A percentile compares a stretch with the other conserved stretches of the same genome.
phyloP scores from a whole-genome alignment of 92 coral and sea anemone species.

The Parazoanthus swiftii region DNA sequence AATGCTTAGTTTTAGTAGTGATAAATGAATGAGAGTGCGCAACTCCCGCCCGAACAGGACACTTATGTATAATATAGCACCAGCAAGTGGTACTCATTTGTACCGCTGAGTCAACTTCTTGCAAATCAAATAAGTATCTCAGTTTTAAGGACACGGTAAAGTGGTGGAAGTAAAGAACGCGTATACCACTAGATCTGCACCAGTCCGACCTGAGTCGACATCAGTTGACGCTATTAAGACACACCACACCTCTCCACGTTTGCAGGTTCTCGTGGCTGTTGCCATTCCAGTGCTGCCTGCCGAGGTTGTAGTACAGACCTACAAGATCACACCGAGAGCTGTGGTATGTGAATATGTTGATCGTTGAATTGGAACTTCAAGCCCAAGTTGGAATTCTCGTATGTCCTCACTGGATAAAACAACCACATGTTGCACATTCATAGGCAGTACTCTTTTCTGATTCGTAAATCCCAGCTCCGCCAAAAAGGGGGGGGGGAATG shows the following conservation, averaged over 20 bases:
- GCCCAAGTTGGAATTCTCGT: no score
- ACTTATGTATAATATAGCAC: not conserved
- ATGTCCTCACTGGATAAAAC: no score
- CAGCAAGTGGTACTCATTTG: not conserved
- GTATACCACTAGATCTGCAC: no score
- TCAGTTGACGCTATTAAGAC: no score
- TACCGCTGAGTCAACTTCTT: not conserved
- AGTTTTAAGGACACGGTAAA: no score
- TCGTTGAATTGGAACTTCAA: no score
- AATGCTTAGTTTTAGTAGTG: not conserved
- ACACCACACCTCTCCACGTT: not conserved
- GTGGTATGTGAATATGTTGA: conserved; percentile 59
- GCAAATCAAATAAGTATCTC: not conserved
- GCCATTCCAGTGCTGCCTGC: conserved; percentile 64
- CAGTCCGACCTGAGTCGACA: not conserved
- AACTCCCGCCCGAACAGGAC: not conserved
- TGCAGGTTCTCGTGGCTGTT: conserved; percentile 70
- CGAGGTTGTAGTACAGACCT: conserved; percentile 70
- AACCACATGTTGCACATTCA: no score
- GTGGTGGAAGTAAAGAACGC: no score
- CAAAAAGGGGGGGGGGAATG: no score
- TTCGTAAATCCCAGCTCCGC: no score
- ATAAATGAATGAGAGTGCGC: no score
- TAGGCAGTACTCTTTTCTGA: no score
- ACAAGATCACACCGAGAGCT: conserved; percentile 91